Evolutionary conservation across 2,888 invertebrate genomes (phyloP), one percentile per base, ranked within the genome.

Genomic region (Drosophila borborema): DNA sequence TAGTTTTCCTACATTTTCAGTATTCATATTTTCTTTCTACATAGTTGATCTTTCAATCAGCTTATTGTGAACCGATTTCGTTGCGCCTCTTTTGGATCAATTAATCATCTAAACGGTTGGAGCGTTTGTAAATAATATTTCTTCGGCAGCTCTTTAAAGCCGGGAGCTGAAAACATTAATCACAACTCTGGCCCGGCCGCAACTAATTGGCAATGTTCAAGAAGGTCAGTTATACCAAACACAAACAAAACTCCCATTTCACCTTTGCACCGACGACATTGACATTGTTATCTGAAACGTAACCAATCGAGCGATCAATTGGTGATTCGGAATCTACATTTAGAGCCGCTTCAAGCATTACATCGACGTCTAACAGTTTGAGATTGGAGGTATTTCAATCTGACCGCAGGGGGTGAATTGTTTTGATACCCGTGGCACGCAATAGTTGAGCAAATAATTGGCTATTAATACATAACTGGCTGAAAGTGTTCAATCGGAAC

Each of bases 211-310:
- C 49, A 40, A 28, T 36, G 38, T 18, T 36, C 18, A 55, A 45
- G 48, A 58, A 65, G 72, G 66, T 74, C 66, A 51, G 48, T 18
- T 45, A 31, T 49, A n/a, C 34, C 23, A n/a, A 59, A 28, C 28
- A 28, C 28, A 28, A 28, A 28, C 3, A 49, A 46, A 38, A 67
- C 51, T 64, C 54, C 68, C 41, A 65, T 66, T 60, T 66, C 49
- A 67, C 41, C 41, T 41, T 51, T 49, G 45, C 31, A 31, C 18
- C 23, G 41, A 10, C 36, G 64, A 60, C 77, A 74, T 74, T 77
- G 77, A 77, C 74, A 68, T 68, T 74, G 63, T 75, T 77, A 67
- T 34, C 41, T n/a, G 48, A 23, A 36, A 51, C 74, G 66, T 61
- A 63, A 66, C 65, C 59, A 60, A 77, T 64, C 67, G 45, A 60